phyloP scores from a whole-genome alignment of 2,113 vertebrate genomes.

The Mesocricetus auratus region DNA sequence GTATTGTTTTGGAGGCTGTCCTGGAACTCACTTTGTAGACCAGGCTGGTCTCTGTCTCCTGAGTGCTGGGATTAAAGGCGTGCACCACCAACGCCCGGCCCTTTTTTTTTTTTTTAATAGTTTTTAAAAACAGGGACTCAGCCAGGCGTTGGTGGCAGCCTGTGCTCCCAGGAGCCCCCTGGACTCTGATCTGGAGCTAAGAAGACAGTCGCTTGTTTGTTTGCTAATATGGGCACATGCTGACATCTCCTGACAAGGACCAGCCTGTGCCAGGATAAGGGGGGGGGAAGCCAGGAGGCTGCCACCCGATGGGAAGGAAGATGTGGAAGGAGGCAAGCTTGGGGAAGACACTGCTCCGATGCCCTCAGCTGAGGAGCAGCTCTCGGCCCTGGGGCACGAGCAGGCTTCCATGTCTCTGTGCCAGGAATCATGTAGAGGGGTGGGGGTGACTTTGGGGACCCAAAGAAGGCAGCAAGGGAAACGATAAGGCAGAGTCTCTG shows the following conservation, averaged over 20 bases:
- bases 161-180: not conserved
- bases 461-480: not conserved
- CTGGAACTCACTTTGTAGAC: not conserved
- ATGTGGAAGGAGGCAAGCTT: not conserved
- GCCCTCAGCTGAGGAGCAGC: not conserved
- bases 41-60: not conserved
- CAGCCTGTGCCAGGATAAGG: not conserved
- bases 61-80: not conserved
- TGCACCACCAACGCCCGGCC: not conserved
- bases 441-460: not conserved
- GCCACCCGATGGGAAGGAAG: not conserved
- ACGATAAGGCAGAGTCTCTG: accelerated
- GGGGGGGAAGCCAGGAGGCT: not conserved
- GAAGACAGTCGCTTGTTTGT: not conserved
- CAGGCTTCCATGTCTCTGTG: not conserved
- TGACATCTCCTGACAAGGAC: not conserved
- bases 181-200: not conserved
- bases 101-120: not conserved
- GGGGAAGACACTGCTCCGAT: too few relatives aligned
- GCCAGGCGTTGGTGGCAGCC: not conserved
- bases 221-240: not conserved
- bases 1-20: not conserved
- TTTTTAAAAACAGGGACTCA: not conserved
- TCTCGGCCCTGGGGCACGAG: not conserved
- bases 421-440: not conserved